A percentile compares a stretch with the other conserved stretches of the same genome.
Evolutionary conservation across 1,140 invertebrate species (phyloP).

Genomic region (Bathynomus jamesi): DNA sequence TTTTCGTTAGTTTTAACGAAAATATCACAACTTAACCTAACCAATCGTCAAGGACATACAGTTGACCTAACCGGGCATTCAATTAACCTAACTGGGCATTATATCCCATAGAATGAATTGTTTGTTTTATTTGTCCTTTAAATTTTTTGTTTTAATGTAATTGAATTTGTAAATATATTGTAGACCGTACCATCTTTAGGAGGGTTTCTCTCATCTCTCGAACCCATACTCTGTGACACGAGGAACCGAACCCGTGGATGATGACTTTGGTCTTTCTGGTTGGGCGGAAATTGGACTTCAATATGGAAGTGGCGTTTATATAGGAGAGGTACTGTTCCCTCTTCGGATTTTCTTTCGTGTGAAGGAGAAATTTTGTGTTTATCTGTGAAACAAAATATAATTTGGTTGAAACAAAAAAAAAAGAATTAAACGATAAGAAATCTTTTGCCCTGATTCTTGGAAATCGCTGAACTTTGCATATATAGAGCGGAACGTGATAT

Average conservation of each 20-base stretch:
- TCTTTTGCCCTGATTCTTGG: neutral
- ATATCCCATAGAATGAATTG: too few relatives aligned
- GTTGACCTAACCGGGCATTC: too few relatives aligned
- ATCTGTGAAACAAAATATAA: constrained; percentile 48
- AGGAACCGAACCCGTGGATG: constrained; percentile 88
- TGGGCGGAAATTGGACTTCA: constrained; percentile 59
- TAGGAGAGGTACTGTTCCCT: constrained; percentile 41
- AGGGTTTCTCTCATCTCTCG: constrained; percentile 83
- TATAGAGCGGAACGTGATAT: too few relatives aligned
- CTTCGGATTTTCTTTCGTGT: constrained; percentile 43
- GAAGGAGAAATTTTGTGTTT: constrained; percentile 56
- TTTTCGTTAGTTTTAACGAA: too few relatives aligned
- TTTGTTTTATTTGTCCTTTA: too few relatives aligned
- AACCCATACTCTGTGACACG: constrained; percentile 82
- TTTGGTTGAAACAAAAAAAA: neutral
- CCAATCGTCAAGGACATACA: too few relatives aligned
- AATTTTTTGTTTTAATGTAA: too few relatives aligned
- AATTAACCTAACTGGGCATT: too few relatives aligned
- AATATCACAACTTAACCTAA: too few relatives aligned
- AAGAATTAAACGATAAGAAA: neutral
- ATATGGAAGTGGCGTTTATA: constrained; percentile 46
- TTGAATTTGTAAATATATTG: too few relatives aligned
- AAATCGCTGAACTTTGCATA: neutral
- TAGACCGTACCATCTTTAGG: constrained; percentile 49
- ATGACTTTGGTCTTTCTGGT: constrained; percentile 75